Base-by-base conservation (phyloP, 2,888 invertebrate genomes). In the Hyppa rectilinea region DNA sequence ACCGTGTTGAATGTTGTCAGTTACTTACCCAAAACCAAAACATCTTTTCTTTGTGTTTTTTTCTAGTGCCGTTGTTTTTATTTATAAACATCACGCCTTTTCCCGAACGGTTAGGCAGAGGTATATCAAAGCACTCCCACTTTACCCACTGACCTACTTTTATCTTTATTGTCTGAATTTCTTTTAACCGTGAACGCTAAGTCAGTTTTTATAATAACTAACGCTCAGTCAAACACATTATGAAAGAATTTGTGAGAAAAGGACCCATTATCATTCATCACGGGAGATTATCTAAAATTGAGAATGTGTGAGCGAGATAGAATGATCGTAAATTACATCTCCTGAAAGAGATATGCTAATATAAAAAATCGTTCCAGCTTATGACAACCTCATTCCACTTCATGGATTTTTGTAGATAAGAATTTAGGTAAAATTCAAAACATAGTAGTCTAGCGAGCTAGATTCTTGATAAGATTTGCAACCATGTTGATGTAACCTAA, bases 251-350 rank as follows among this genome's bases (percentile, higher is more conserved):
- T 56, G 9, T 45, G 50, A 61, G n/a, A 1, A 29, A 50, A 50
- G 40, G 2, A 23, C 12, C 72, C 50, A 72, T 47, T 61, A 61
- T 72, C 66, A 61, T 76, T 61, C 50, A 72, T 78, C 66, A 78
- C 45, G 31, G 17, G n/a, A 52, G 61, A 58, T 72, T 78, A 66
- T 50, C 47, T 61, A 23, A 58, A 75, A 61, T 58, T 58, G 45
- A 40, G 61, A 45, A 76, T 43, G 56, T 62, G 45, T 29, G 55
- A 45, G 34, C 14, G 12, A 34, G 34, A 58, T 29, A 50, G 34
- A n/a, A n/a, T n/a, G 23, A 45, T n/a, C 4, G 36, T 59, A 61
- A 47, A 53, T 53, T 53, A 47, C 14, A 29, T 36, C 20, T 7
- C 3, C 47, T 34, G n/a, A 52, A 66, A 52, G 45, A 26, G 38